Evolutionary conservation across 1,140 invertebrate genomes (phyloP).

Genomic region (Hestina assimilis): DNA sequence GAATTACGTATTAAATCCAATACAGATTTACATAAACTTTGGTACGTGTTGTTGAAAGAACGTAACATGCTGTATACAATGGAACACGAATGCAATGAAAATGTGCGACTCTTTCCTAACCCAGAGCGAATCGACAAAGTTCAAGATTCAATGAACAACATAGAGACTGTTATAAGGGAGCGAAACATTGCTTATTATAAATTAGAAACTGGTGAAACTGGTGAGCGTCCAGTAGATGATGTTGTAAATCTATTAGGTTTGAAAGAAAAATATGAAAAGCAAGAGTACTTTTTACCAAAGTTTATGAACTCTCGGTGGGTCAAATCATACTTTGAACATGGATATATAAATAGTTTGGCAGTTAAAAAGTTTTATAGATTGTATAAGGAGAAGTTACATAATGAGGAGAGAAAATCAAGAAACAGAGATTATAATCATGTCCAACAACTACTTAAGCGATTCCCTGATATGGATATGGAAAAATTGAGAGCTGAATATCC

Average conservation of each 20-base stretch:
- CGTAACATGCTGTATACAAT: slow-evolving; percentile 98
- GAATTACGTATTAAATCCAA: slow-evolving; percentile 98
- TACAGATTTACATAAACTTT: slow-evolving; percentile 97
- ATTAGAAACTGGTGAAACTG: slow-evolving; percentile 93
- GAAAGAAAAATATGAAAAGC: slow-evolving; percentile 64
- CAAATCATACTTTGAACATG: slow-evolving; percentile 79
- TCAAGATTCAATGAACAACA: slow-evolving; percentile 96
- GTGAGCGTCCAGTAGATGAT: slow-evolving; percentile 84
- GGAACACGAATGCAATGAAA: slow-evolving; percentile 89
- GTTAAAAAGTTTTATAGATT: slow-evolving; percentile 82
- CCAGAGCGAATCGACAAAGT: slow-evolving; percentile 98
- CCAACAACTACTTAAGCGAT: slow-evolving; percentile 83
- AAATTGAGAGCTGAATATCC: slow-evolving; percentile 87
- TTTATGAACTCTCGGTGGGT: slow-evolving; percentile 81
- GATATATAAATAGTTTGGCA: slow-evolving; percentile 78
- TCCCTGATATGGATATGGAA: slow-evolving; percentile 87
- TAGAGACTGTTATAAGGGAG: slow-evolving; percentile 95
- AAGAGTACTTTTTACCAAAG: slow-evolving; percentile 56
- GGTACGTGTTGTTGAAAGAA: slow-evolving; percentile 98
- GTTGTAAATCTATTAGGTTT: slow-evolving; percentile 82
- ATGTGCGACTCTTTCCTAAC: slow-evolving; percentile 90
- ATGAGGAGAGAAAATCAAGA: slow-evolving; percentile 77
- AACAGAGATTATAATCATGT: slow-evolving; percentile 83
- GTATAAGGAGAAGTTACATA: slow-evolving; percentile 83
- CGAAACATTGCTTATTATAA: slow-evolving; percentile 93